A percentile compares a stretch with the other conserved stretches of the same genome.
These are phyloP conservation scores for Aspidiotus rigidus DNA, from an alignment of 2,888 invertebrate species.

Conservation along the genomic window DNA sequence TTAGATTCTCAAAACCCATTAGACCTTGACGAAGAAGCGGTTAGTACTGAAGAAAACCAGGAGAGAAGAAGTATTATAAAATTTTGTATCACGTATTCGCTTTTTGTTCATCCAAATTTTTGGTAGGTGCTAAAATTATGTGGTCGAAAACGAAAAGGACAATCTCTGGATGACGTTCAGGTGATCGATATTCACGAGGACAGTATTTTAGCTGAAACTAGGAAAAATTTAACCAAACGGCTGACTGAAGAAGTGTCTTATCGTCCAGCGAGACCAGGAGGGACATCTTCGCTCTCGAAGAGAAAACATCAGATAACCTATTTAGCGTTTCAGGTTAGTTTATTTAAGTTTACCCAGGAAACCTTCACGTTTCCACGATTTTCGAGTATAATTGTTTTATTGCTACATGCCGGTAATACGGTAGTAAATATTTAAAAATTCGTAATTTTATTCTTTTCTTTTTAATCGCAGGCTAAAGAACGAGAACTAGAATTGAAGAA, in stretches of 20 bases:
- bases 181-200: conserved; percentile 44
- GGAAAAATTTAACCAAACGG: conserved; percentile 71
- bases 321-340: conserved; percentile 64
- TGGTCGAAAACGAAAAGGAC: conserved; percentile 54
- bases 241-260: conserved; percentile 57
- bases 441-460: too few species aligned
- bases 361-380: not conserved
- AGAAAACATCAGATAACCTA: conserved; percentile 95
- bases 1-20: conserved; percentile 5
- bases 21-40: conserved; percentile 21
- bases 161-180: conserved; percentile 12
- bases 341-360: not conserved
- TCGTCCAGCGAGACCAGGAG: conserved; percentile 5
- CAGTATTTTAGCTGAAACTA: conserved; percentile 70
- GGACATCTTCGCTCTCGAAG: conserved; percentile 57
- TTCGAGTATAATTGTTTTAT: conserved; percentile 8
- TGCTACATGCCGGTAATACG: too few species aligned
- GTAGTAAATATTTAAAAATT: conserved; percentile 37
- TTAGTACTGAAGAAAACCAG: conserved; percentile 7
- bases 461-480: conserved; percentile 69
- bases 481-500: conserved; percentile 88
- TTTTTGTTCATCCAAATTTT: not conserved
- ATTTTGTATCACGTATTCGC: not conserved
- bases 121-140: conserved; percentile 56
- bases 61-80: not conserved